phyloP scores from a whole-genome alignment of 2,113 vertebrate genomes.

The Ondatra zibethicus region DNA sequence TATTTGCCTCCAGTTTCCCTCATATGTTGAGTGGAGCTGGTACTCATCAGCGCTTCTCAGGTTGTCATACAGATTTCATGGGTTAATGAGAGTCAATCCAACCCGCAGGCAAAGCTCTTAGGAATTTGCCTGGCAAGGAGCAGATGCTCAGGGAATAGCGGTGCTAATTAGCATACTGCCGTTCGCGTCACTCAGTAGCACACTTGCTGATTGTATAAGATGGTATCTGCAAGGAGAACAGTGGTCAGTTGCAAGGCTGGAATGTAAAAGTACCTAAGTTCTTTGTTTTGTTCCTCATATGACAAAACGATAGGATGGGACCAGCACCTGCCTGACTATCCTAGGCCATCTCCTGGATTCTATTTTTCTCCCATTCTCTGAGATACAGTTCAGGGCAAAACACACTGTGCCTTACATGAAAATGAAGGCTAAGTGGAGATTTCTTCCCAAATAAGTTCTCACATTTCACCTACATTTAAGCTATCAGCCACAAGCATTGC shows the following conservation, averaged over 20 bases:
- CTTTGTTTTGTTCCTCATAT: neutral
- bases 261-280: neutral
- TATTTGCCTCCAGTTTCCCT: neutral
- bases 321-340: too few species aligned
- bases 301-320: neutral
- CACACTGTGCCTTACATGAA: neutral
- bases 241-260: neutral
- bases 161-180: neutral
- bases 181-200: neutral
- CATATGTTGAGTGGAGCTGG: neutral
- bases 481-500: neutral
- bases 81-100: neutral
- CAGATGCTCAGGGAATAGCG: neutral
- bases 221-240: neutral
- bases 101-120: neutral
- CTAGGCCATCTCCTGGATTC: too few species aligned
- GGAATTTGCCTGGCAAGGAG: neutral
- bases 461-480: conserved; percentile 29
- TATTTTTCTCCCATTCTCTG: neutral
- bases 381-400: neutral
- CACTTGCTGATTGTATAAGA: too few species aligned
- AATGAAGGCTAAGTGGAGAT: neutral
- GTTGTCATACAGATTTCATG: neutral
- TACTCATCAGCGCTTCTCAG: neutral
- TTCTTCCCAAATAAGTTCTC: neutral